Conservation (phyloP, 2,888 invertebrate species). For the Shargacucullia verbasci region DNA sequence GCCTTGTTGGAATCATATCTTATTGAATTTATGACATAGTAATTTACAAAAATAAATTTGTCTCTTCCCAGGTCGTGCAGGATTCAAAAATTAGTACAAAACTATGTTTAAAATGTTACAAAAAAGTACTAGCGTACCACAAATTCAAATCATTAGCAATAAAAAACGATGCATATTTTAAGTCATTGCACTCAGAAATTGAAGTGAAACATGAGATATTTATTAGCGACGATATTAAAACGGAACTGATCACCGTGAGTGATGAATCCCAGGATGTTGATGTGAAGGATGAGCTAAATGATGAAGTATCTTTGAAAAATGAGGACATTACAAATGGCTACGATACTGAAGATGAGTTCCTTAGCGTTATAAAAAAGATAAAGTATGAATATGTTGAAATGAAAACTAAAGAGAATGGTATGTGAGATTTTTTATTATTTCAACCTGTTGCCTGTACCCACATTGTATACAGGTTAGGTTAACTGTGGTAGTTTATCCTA, state of each 20-base stretch:
- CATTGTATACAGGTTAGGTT: too few relatives aligned
- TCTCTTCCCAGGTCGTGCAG: slow-evolving; percentile 64
- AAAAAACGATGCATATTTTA: slow-evolving; percentile 71
- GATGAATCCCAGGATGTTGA: slow-evolving; percentile 48
- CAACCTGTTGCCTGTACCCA: too few relatives aligned
- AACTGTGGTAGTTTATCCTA: too few relatives aligned
- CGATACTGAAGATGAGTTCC: slow-evolving; percentile 75
- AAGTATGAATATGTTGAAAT: slow-evolving; percentile 67
- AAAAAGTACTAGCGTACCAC: slow-evolving; percentile 71
- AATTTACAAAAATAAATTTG: slow-evolving; percentile 7
- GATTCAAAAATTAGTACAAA: slow-evolving; percentile 68
- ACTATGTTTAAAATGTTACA: slow-evolving; percentile 75
- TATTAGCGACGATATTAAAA: slow-evolving; percentile 47
- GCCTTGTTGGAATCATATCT: not conserved
- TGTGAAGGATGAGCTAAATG: slow-evolving; percentile 52
- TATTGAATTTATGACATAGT: not conserved
- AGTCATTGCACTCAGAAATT: slow-evolving; percentile 39
- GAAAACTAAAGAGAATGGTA: slow-evolving; percentile 69
- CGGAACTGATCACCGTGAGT: slow-evolving; percentile 29
- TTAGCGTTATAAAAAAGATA: slow-evolving; percentile 61
- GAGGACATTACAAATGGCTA: slow-evolving; percentile 37
- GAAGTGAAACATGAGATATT: slow-evolving; percentile 57
- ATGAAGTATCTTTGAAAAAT: slow-evolving; percentile 32
- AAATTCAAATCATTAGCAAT: slow-evolving; percentile 75
- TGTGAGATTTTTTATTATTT: slow-evolving; percentile 18